Conservation (phyloP, 2,113 vertebrate species). For the Cinclus mexicanus region DNA sequence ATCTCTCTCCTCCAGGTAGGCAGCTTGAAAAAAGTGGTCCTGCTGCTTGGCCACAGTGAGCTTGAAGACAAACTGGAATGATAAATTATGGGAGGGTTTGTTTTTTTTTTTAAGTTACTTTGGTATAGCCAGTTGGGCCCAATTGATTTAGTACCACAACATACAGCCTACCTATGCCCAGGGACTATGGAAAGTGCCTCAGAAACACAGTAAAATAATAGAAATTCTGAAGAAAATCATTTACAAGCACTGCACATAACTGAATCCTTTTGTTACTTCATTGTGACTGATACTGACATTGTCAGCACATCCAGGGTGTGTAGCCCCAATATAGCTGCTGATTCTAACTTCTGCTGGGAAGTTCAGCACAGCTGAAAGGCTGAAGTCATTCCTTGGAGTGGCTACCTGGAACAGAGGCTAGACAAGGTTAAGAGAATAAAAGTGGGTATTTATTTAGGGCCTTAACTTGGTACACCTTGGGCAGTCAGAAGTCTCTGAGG, state of each 20-base stretch:
- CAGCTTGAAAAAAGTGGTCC: slow-evolving; percentile 94
- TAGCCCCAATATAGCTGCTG: not conserved
- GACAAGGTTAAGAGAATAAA: not conserved
- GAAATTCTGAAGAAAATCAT: not conserved
- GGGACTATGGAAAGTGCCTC: not conserved
- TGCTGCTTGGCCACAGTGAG: slow-evolving; percentile 86
- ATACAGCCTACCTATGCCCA: not conserved
- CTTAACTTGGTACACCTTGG: not conserved
- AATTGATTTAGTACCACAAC: not conserved
- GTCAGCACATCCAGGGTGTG: not conserved
- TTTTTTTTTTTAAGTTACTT: not conserved
- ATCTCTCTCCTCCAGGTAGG: slow-evolving; percentile 91
- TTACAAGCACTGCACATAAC: not conserved
- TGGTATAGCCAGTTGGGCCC: not conserved
- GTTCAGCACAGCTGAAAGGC: not conserved
- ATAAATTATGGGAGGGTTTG: not conserved
- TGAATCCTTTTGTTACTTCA: not conserved
- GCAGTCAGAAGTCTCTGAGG: not conserved
- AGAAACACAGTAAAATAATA: not conserved
- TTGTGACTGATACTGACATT: not conserved
- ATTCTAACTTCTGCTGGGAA: not conserved
- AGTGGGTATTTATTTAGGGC: not conserved
- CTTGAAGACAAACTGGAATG: slow-evolving; percentile 90
- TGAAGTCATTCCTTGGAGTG: not conserved
- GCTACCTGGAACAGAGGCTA: not conserved